Base-by-base conservation (phyloP, 2,888 invertebrate genomes). In the Mesoligia furuncula region DNA sequence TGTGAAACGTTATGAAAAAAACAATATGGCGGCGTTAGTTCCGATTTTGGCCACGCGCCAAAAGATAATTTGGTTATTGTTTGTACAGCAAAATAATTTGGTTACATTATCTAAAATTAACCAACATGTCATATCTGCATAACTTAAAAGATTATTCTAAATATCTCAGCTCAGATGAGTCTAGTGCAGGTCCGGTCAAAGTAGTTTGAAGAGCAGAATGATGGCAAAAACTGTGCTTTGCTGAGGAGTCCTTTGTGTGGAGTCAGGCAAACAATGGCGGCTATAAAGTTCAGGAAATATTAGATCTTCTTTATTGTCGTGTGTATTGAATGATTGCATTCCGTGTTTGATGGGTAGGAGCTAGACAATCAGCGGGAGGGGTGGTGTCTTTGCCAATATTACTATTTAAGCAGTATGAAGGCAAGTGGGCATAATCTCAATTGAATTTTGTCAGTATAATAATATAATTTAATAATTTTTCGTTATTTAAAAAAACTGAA, bases 211-310 rank as follows among this genome's bases (percentile, higher is more conserved):
- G 85, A 88, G 88, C 91, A 90, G 90, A 93, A 90, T 91, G 87
- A 90, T 90, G 89, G 93, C 93, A 94, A 94, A 94, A 94, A 94
- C 92, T 88, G 83, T 79, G 88, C 89, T 85, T 42, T 67, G 62
- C 70, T 77, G 78, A 84, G 86, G 79, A 77, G 78, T 81, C 87
- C 86, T 90, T 92, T 92, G 92, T 91, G 81, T 48, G 72, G 39
- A 67, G 77, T 72, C 83, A 70, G 73, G 27, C 64, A 74, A 80
- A 88, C 88, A 89, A 88, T 88, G 73, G 81, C 0, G 51, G 76
- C 66, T 71, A 79, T 87, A 89, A 88, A 86, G 78, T 88, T 62
- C 86, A 85, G 88, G 88, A 85, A 87, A 86, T 87, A 88, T 89
- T 89, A 85, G 89, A 88, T 88, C 85, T 87, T 86, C 73, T 68